Conservation (phyloP, 2,888 invertebrate species). For the Tillus elongatus region DNA sequence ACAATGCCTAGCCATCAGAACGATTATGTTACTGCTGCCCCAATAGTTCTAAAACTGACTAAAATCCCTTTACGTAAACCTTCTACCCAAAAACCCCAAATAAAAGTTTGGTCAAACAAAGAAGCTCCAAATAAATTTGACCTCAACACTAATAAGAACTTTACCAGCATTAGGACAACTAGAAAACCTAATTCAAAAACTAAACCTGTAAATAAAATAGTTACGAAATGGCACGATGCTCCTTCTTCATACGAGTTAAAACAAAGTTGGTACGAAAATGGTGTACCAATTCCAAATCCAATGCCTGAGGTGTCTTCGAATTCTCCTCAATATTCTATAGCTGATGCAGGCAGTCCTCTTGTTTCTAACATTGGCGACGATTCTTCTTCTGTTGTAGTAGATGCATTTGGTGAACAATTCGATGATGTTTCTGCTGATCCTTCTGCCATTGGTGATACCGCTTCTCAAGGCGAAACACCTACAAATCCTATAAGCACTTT, state of each 20-base stretch:
- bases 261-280: slow-evolving; percentile 41
- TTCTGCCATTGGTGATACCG: neutral
- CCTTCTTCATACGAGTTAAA: slow-evolving; percentile 42
- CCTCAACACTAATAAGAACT: slow-evolving; percentile 16
- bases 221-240: too few species aligned
- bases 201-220: too few species aligned
- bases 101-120: slow-evolving; percentile 23
- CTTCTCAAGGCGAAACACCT: slow-evolving; percentile 10
- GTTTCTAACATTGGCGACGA: too few species aligned
- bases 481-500: slow-evolving; percentile 29
- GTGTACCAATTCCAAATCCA: slow-evolving; percentile 32
- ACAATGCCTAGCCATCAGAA: too few species aligned
- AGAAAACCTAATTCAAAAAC: slow-evolving; percentile 9
- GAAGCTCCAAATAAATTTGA: slow-evolving; percentile 21
- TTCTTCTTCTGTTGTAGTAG: slow-evolving; percentile 16
- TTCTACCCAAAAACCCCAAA: too few species aligned
- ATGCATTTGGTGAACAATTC: slow-evolving; percentile 8
- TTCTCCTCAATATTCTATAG: slow-evolving; percentile 31
- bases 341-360: too few species aligned
- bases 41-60: slow-evolving; percentile 10
- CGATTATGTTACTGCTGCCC: slow-evolving; percentile 7
- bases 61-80: slow-evolving; percentile 12
- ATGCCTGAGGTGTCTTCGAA: slow-evolving; percentile 35
- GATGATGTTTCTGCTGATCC: neutral
- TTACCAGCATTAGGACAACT: slow-evolving; percentile 6